Conservation (phyloP, 2,113 vertebrate genomes). For the Bucco capensis region DNA sequence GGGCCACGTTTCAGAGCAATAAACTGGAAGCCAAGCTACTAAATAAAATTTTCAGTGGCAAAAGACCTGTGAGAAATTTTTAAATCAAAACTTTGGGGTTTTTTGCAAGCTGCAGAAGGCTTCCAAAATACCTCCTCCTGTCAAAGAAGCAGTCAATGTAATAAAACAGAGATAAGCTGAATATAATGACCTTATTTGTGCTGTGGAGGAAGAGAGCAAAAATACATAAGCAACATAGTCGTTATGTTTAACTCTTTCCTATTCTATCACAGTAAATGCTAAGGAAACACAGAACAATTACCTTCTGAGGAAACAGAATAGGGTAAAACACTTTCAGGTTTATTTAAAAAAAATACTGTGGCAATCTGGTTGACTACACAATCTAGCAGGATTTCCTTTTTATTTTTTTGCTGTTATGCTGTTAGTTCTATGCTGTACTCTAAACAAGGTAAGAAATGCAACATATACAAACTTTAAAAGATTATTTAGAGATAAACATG, state of each 20-base stretch:
- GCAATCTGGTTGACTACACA: not conserved
- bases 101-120: not conserved
- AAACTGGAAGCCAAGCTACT: not conserved
- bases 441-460: not conserved
- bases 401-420: not conserved
- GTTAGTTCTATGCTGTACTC: not conserved
- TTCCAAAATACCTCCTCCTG: not conserved
- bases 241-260: not conserved
- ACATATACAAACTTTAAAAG: not conserved
- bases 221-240: not conserved
- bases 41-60: not conserved
- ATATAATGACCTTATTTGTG: not conserved
- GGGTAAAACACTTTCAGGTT: not conserved
- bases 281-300: not conserved
- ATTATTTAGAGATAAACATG: not conserved
- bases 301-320: not conserved
- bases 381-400: not conserved
- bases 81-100: not conserved
- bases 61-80: not conserved
- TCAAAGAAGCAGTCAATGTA: not conserved
- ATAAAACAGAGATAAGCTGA: not conserved
- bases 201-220: not conserved
- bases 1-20: not conserved
- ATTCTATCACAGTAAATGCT: not conserved
- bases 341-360: not conserved